phyloP scores from a whole-genome alignment of 2,113 vertebrate genomes.

The Ptilonorhynchus violaceus region DNA sequence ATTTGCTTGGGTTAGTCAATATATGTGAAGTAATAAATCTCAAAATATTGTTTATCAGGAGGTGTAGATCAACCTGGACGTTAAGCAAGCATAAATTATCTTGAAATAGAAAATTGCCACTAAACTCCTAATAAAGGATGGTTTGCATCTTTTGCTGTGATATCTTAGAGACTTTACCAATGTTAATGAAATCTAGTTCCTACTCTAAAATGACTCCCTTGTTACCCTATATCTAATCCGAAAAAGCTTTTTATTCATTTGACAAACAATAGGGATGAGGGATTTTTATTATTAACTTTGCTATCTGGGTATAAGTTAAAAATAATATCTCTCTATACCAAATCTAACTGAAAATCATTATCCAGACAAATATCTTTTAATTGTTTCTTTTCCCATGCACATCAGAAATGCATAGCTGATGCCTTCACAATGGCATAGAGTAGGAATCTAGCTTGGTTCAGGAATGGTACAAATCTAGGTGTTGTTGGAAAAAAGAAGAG shows the following conservation, averaged over 20 bases:
- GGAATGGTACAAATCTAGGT: neutral
- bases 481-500: accelerated
- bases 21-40: slow-evolving; percentile 42
- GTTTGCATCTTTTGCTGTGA: neutral
- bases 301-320: neutral
- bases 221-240: neutral
- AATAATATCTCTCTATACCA: neutral
- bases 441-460: neutral
- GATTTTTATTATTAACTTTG: neutral
- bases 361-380: neutral
- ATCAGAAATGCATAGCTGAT: neutral
- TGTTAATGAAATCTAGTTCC: neutral
- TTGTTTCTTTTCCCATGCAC: neutral
- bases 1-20: slow-evolving; percentile 29
- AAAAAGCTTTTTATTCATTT: neutral
- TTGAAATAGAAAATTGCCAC: neutral
- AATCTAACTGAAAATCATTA: neutral
- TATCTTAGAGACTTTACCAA: neutral
- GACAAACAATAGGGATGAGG: neutral
- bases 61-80: slow-evolving; percentile 6
- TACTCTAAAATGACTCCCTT: neutral
- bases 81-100: neutral
- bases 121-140: neutral
- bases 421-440: neutral
- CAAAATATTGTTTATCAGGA: slow-evolving; percentile 32